Percentiles rank a stretch among this genome's conserved stretches.
Evolutionary conservation across 2,113 vertebrate genomes (phyloP).

Genomic region (Saguinus midas): DNA sequence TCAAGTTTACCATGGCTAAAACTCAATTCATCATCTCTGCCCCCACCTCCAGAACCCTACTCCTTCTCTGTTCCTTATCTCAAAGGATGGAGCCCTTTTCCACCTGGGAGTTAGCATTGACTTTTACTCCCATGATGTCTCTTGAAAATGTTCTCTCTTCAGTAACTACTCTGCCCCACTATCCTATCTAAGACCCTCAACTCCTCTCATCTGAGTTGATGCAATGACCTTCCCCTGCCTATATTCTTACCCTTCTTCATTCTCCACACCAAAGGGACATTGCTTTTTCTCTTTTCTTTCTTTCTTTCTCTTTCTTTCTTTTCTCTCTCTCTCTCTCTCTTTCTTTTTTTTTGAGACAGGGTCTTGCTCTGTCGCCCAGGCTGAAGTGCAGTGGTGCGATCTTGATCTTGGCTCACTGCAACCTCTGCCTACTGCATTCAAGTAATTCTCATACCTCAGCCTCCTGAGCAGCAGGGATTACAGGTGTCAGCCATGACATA

Average conservation of each 20-base stretch:
- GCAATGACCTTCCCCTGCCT: not conserved
- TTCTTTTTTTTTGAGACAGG: too few species aligned
- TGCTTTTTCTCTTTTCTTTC: too few species aligned
- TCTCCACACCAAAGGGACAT: not conserved
- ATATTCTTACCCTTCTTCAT: slow-evolving; percentile 25
- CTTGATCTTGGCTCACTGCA: too few species aligned
- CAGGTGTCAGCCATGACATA: too few species aligned
- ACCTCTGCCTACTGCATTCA: too few species aligned
- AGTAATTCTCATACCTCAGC: too few species aligned
- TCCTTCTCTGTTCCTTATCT: not conserved
- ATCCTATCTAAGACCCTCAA: not conserved
- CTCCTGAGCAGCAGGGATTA: too few species aligned
- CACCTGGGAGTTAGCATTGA: not conserved
- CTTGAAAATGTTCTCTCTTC: slow-evolving; percentile 19
- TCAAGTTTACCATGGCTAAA: not conserved
- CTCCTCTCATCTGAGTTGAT: slow-evolving; percentile 9
- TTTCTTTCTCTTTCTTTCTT: too few species aligned
- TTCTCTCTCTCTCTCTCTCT: too few species aligned
- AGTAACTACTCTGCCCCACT: not conserved
- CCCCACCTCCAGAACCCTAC: not conserved
- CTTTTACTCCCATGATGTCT: not conserved
- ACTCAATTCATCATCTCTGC: not conserved
- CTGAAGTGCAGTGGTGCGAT: too few species aligned
- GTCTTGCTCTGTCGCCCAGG: too few species aligned
- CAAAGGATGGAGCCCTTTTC: not conserved